A percentile compares a stretch with the other conserved stretches of the same genome.
These are phyloP conservation scores for Musca domestica DNA, from an alignment of 1,140 invertebrate genomes.

Conservation along the genomic window DNA sequence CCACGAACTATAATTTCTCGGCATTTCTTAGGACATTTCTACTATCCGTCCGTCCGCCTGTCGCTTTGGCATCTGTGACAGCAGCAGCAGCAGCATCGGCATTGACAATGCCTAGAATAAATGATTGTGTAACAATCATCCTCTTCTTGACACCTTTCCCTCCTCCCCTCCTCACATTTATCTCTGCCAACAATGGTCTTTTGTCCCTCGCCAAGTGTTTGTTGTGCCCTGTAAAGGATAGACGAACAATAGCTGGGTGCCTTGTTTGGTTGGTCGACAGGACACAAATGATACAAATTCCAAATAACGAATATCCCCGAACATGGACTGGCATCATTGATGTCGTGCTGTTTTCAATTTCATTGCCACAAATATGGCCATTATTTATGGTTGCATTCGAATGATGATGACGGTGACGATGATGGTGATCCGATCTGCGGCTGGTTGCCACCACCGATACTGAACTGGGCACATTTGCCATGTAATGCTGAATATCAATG, in stretches of 20 bases:
- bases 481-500: neutral
- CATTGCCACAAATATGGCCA: slow-evolving; percentile 12
- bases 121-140: slow-evolving; percentile 30
- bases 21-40: too few species aligned
- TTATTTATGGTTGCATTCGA: slow-evolving; percentile 11
- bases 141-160: slow-evolving; percentile 41
- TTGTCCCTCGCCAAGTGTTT: too few species aligned
- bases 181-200: too few species aligned
- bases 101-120: slow-evolving; percentile 20
- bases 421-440: neutral
- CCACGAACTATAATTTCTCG: too few species aligned
- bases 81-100: slow-evolving; percentile 32
- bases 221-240: too few species aligned
- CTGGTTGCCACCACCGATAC: neutral
- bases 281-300: too few species aligned
- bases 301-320: too few species aligned
- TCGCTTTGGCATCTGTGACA: slow-evolving; percentile 16
- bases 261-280: too few species aligned
- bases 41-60: too few species aligned
- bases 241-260: too few species aligned
- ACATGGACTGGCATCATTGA: too few species aligned
- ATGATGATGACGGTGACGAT: neutral
- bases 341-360: slow-evolving; percentile 3
- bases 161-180: slow-evolving; percentile 1
- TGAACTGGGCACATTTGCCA: neutral